These are phyloP conservation scores for Drosophila anomalata DNA, from an alignment of 2,888 invertebrate species.

Conservation along the genomic window DNA sequence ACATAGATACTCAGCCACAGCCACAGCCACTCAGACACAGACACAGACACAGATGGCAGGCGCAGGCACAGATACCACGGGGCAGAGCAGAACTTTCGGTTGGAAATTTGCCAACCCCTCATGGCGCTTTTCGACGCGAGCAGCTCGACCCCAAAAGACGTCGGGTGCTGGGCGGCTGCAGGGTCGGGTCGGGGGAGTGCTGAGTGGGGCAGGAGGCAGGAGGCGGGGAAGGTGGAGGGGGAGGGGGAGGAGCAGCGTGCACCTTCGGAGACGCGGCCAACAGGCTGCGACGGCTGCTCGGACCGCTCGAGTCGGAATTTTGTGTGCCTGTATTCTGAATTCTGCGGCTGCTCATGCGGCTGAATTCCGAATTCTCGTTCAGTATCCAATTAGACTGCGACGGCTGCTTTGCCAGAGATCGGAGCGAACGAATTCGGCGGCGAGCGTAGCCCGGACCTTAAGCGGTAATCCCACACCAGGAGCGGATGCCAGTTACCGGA, in stretches of 20 bases:
- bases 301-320: slow-evolving; percentile 53
- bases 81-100: slow-evolving; percentile 64
- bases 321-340: slow-evolving; percentile 77
- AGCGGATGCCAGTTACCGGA: slow-evolving; percentile 46
- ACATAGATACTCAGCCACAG: slow-evolving; percentile 6
- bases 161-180: slow-evolving; percentile 23
- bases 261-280: slow-evolving; percentile 61
- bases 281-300: slow-evolving; percentile 77
- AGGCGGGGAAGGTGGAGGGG: slow-evolving; percentile 7
- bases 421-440: slow-evolving; percentile 3
- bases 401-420: slow-evolving; percentile 49
- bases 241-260: slow-evolving; percentile 21
- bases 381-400: slow-evolving; percentile 79
- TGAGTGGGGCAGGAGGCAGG: background rate
- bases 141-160: slow-evolving; percentile 70
- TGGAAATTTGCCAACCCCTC: slow-evolving; percentile 73
- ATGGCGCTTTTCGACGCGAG: slow-evolving; percentile 68
- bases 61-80: slow-evolving; percentile 17
- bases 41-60: slow-evolving; percentile 6
- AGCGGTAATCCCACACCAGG: slow-evolving; percentile 52
- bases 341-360: slow-evolving; percentile 73
- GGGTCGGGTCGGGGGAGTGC: background rate
- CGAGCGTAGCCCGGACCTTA: slow-evolving; percentile 38
- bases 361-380: slow-evolving; percentile 81
- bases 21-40: slow-evolving; percentile 10